Evolutionary conservation across 2,113 vertebrate genomes (phyloP).

Genomic region (Caranx melampygus): DNA sequence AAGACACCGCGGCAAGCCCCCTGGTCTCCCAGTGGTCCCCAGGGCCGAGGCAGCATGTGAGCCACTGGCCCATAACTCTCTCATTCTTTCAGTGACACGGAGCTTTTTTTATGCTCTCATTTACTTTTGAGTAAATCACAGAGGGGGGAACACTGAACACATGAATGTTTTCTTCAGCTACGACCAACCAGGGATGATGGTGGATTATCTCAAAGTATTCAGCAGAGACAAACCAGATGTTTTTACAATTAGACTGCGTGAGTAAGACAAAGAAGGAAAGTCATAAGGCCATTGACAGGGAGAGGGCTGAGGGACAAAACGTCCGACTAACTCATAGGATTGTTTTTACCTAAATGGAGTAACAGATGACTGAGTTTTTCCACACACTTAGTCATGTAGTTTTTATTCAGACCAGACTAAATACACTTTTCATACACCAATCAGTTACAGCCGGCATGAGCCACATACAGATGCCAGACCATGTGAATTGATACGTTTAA

Average conservation of each 20-base stretch:
- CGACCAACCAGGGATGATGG: slow-evolving; percentile 21
- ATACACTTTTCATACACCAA: not conserved
- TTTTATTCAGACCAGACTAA: slow-evolving; percentile 16
- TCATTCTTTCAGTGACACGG: slow-evolving; percentile 37
- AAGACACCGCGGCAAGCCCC: slow-evolving; percentile 9
- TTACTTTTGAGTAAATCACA: slow-evolving; percentile 64
- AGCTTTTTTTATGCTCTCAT: slow-evolving; percentile 52
- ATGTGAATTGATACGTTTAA: slow-evolving; percentile 60
- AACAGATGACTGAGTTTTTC: not conserved
- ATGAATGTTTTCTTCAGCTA: not conserved
- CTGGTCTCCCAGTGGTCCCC: slow-evolving; percentile 28
- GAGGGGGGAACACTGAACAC: slow-evolving; percentile 26
- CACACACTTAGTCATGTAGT: not conserved
- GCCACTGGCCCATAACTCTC: slow-evolving; percentile 47
- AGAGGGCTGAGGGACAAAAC: not conserved
- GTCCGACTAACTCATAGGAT: not conserved
- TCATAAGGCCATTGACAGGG: slow-evolving; percentile 10
- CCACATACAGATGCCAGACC: slow-evolving; percentile 22
- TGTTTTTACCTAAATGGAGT: slow-evolving; percentile 13
- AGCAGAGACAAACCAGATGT: slow-evolving; percentile 55
- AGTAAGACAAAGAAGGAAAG: slow-evolving; percentile 25
- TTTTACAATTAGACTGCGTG: not conserved
- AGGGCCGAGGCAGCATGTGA: slow-evolving; percentile 15
- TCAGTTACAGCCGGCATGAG: slow-evolving; percentile 5
- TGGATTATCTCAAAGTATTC: slow-evolving; percentile 23